phyloP scores from a whole-genome alignment of 2,888 invertebrate species.

The Eledona agricola region DNA sequence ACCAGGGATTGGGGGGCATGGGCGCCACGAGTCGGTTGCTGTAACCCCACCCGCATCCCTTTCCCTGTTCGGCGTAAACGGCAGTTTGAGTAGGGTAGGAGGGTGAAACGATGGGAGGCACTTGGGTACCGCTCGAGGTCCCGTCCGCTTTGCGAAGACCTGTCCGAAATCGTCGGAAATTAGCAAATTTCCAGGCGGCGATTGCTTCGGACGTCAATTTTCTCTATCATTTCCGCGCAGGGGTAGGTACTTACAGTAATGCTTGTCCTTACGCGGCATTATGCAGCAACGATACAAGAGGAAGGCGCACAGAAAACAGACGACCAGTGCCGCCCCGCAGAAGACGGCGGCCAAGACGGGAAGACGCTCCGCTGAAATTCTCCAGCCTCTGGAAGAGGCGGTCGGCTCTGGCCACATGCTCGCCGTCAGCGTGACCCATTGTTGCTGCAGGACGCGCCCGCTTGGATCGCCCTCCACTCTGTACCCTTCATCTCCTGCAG shows the following conservation, averaged over 20 bases:
- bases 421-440: conserved; percentile 66
- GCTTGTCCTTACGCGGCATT: conserved; percentile 75
- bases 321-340: conserved; percentile 70
- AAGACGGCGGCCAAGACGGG: conserved; percentile 64
- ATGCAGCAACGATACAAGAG: conserved; percentile 75
- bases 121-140: conserved; percentile 51
- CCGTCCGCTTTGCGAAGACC: conserved; percentile 59
- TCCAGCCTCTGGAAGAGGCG: conserved; percentile 60
- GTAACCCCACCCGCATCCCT: conserved; percentile 63
- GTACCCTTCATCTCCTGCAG: conserved; percentile 57
- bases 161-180: conserved; percentile 38
- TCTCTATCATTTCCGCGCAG: conserved; percentile 19
- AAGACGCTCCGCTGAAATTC: conserved; percentile 62
- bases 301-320: conserved; percentile 71
- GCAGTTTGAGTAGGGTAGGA: conserved; percentile 61
- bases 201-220: conserved; percentile 11
- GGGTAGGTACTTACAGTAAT: conserved; percentile 68
- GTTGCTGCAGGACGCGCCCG: conserved; percentile 62
- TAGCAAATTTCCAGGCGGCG: conserved; percentile 15
- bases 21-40: conserved; percentile 61
- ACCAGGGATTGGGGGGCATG: conserved; percentile 58
- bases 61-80: conserved; percentile 64
- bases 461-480: conserved; percentile 45
- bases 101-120: conserved; percentile 49
- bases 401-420: conserved; percentile 64